Percentiles rank a stretch among this genome's conserved stretches.
Conservation (phyloP, 2,797 vertebrate genomes). For the Alouatta caraya region DNA sequence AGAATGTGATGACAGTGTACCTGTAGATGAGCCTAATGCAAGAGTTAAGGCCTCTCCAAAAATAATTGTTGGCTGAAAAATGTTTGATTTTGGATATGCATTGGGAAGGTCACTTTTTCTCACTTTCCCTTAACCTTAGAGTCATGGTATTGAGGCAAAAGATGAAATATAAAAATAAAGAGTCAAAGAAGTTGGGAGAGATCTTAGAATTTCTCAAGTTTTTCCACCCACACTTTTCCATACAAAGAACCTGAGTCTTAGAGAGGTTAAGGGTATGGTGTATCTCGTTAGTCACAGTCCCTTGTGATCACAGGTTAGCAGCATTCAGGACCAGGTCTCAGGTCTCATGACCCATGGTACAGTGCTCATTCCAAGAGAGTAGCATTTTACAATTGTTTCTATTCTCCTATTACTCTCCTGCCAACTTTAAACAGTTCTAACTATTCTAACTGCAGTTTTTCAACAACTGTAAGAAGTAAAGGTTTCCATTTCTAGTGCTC, state of each 20-base stretch:
- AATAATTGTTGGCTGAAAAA: background rate
- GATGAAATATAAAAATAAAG: background rate
- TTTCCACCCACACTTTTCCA: background rate
- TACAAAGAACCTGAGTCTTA: background rate
- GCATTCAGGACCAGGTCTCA: background rate
- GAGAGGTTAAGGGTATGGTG: background rate
- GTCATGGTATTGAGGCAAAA: background rate
- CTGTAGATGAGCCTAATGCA: background rate
- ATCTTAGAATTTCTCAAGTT: background rate
- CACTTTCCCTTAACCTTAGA: background rate
- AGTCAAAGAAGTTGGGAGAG: background rate
- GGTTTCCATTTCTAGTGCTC: conserved; percentile 14
- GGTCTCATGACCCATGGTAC: background rate
- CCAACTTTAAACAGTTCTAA: background rate
- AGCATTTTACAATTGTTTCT: background rate
- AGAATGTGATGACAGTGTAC: background rate
- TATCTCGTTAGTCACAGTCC: background rate
- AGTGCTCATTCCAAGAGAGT: background rate
- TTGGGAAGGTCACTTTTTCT: background rate
- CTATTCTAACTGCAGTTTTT: background rate
- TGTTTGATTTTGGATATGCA: background rate
- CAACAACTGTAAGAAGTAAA: background rate
- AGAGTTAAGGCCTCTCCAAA: background rate
- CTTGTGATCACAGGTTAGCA: background rate
- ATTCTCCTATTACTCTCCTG: background rate